These are phyloP conservation scores for Drosophila prolongata DNA, from an alignment of 2,888 invertebrate genomes.

Conservation along the genomic window DNA sequence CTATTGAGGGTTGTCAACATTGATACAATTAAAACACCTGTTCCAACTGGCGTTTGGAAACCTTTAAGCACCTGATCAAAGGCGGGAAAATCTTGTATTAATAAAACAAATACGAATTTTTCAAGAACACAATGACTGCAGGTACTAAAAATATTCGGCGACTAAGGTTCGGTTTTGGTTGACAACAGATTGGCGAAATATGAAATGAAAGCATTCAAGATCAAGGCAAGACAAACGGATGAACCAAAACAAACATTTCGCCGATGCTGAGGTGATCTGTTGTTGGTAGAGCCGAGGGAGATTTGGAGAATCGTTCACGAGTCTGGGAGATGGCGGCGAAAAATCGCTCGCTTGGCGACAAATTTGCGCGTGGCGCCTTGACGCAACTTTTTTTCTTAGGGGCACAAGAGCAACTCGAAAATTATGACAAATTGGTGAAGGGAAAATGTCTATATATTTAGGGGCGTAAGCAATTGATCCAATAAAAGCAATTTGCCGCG, in stretches of 20 bases:
- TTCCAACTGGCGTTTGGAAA: constrained; percentile 10
- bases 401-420: constrained; percentile 15
- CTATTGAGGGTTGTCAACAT: constrained; percentile 6
- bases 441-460: constrained; percentile 11
- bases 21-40: constrained; percentile 19
- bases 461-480: constrained; percentile 51
- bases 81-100: background rate
- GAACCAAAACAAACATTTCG: constrained; percentile 67
- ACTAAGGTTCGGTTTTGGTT: constrained; percentile 45
- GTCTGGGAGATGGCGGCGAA: constrained; percentile 30
- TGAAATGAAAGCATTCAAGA: constrained; percentile 61
- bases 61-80: constrained; percentile 3
- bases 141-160: constrained; percentile 64
- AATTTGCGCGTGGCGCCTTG: constrained; percentile 51
- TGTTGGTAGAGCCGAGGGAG: constrained; percentile 27
- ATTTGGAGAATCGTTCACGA: constrained; percentile 45
- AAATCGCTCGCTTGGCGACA: constrained; percentile 30
- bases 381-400: constrained; percentile 32
- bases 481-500: constrained; percentile 42
- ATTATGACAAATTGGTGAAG: constrained; percentile 38
- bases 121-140: constrained; percentile 33
- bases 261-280: constrained; percentile 26
- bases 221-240: constrained; percentile 58
- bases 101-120: constrained; percentile 1
- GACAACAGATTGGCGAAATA: constrained; percentile 61